These are phyloP conservation scores for Junco hyemalis DNA, from an alignment of 2,113 vertebrate genomes.

Conservation along the genomic window DNA sequence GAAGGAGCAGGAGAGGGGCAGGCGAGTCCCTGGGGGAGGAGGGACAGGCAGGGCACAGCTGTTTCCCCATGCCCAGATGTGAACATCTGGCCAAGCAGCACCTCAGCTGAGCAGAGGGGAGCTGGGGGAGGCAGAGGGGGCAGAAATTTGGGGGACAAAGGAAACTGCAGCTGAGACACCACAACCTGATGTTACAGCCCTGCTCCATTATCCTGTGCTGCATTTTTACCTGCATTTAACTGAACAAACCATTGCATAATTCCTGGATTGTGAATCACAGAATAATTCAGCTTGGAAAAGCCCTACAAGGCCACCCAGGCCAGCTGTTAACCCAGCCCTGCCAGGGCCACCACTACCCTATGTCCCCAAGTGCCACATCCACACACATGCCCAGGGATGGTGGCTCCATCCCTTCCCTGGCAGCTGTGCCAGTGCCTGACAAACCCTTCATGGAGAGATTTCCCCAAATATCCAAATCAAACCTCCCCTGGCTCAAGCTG, in stretches of 20 bases:
- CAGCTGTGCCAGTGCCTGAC: neutral
- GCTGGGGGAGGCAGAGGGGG: neutral
- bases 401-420: neutral
- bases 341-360: neutral
- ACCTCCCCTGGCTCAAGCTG: neutral
- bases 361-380: neutral
- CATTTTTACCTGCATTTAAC: neutral
- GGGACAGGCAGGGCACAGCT: neutral
- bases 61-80: accelerated
- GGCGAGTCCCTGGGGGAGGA: neutral
- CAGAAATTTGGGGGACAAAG: neutral
- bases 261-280: accelerated
- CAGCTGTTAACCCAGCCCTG: neutral
- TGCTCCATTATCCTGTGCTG: neutral
- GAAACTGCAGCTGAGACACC: neutral
- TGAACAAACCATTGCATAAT: neutral
- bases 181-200: accelerated
- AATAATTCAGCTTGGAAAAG: neutral
- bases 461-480: neutral
- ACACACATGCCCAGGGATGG: neutral
- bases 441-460: neutral
- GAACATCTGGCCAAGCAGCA: neutral
- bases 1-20: neutral
- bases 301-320: accelerated
- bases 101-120: neutral